A percentile compares a stretch with the other conserved stretches of the same genome.
phyloP scores from a whole-genome alignment of 2,113 vertebrate species.

The Myotis lucifugus region DNA sequence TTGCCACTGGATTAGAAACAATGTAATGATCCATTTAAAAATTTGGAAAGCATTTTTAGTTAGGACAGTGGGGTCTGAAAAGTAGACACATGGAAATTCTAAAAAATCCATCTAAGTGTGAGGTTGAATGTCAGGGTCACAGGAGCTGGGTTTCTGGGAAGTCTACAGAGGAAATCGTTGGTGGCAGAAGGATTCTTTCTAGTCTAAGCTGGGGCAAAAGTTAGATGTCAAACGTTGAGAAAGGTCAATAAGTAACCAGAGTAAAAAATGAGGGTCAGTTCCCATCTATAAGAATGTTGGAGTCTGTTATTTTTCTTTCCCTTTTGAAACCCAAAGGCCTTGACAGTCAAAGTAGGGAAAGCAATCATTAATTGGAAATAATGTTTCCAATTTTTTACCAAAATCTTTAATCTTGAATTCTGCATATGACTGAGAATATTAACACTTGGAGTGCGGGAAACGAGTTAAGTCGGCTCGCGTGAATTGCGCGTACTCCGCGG shows the following conservation, averaged over 20 bases:
- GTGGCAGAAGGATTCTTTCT: neutral
- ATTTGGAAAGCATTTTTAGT: neutral
- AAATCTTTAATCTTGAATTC: conserved; percentile 43
- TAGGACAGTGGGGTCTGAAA: neutral
- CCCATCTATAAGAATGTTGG: neutral
- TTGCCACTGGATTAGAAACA: neutral
- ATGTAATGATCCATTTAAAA: neutral
- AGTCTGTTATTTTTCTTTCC: neutral
- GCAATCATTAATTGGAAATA: neutral
- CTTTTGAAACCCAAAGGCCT: conserved; percentile 32
- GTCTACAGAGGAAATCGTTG: neutral
- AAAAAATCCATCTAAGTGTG: neutral
- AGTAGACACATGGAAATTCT: neutral
- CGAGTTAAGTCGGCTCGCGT: too few species aligned
- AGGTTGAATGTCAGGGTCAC: neutral
- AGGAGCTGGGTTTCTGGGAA: neutral
- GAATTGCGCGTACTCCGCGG: too few species aligned
- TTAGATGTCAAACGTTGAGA: neutral
- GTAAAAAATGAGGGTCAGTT: neutral
- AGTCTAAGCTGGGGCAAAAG: neutral
- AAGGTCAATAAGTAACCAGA: conserved; percentile 4
- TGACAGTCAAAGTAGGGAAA: conserved; percentile 18
- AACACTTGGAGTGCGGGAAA: too few species aligned
- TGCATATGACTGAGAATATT: neutral
- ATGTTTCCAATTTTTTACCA: neutral